Conservation (phyloP, 2,797 vertebrate genomes). For the Mormyrops attenuatus region DNA sequence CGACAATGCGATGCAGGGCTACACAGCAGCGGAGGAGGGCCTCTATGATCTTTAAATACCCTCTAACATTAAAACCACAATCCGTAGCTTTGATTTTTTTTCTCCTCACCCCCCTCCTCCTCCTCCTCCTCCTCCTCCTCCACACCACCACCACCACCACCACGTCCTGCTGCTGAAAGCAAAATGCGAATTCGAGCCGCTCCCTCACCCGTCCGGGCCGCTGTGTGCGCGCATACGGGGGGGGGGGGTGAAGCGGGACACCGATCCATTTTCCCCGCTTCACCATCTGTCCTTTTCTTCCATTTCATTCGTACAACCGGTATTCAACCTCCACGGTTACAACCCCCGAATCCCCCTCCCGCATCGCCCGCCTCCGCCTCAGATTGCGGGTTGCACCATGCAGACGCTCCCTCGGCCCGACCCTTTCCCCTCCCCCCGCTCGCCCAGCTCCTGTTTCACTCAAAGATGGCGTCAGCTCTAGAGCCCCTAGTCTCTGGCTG, state of each 20-base stretch:
- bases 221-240: constrained; percentile 37
- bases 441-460: constrained; percentile 72
- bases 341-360: constrained; percentile 41
- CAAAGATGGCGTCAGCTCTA: constrained; percentile 76
- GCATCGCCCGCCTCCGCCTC: constrained; percentile 52
- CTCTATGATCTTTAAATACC: constrained; percentile 72
- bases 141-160: neutral
- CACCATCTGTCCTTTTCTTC: constrained; percentile 73
- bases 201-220: constrained; percentile 52
- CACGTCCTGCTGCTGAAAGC: constrained; percentile 30
- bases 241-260: constrained; percentile 55
- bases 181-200: constrained; percentile 58
- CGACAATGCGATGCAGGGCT: constrained; percentile 50
- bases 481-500: constrained; percentile 69
- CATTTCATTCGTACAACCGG: constrained; percentile 63
- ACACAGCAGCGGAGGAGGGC: constrained; percentile 40
- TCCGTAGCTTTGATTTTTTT: constrained; percentile 56
- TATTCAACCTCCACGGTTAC: constrained; percentile 70
- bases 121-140: too few species aligned
- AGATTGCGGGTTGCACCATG: constrained; percentile 49
- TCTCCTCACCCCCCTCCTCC: neutral
- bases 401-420: constrained; percentile 68
- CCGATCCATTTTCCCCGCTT: constrained; percentile 52
- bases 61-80: constrained; percentile 63
- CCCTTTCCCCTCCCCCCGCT: constrained; percentile 66